Evolutionary conservation across 2,888 invertebrate genomes (phyloP), one percentile per base, ranked within the genome.

Genomic region (Chromoteleia sp.): DNA sequence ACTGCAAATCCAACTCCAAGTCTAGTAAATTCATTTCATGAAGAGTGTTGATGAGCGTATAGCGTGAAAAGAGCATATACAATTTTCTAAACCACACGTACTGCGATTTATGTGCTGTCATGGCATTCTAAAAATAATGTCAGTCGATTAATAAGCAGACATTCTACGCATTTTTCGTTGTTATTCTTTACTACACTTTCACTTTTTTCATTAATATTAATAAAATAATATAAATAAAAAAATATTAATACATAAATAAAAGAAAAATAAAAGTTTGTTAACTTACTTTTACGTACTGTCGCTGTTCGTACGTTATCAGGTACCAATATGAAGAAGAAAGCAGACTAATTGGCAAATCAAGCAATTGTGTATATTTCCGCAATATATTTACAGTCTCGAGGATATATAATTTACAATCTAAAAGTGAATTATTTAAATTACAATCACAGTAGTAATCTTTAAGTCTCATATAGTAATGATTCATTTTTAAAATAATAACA

Each of bases 71-170:
- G 43, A 94, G 89, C 86, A 99, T 95, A 89, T 98, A 99, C 2
- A 99, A 93, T 89, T 95, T 94, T 70, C 99, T 94, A 92, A 97
- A 99, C 99, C 99, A 99, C 39, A 97, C 95, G 93, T 97, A 95
- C 92, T 99, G 99, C n/a, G 98, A 97, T 84, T 93, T 92, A 91
- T 99, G 98, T 68, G 94, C 94, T 83, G 93, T 93, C 98, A 99
- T 98, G 2, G 98, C 98, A 83, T 93, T 92, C 90, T 96, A 93
- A 21, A 80, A 92, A 50, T 33, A 70, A 71, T 17, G 67, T n/a
- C n/a, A n/a, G n/a, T n/a, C n/a, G n/a, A n/a, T n/a, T n/a, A n/a
- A n/a, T n/a, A n/a, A n/a, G n/a, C n/a, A n/a, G n/a, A n/a, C n/a
- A n/a, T n/a, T n/a, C n/a, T n/a, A n/a, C n/a, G n/a, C n/a, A n/a